Conservation (phyloP, 1,140 invertebrate genomes). For the Hyposmocoma kahamanoa region DNA sequence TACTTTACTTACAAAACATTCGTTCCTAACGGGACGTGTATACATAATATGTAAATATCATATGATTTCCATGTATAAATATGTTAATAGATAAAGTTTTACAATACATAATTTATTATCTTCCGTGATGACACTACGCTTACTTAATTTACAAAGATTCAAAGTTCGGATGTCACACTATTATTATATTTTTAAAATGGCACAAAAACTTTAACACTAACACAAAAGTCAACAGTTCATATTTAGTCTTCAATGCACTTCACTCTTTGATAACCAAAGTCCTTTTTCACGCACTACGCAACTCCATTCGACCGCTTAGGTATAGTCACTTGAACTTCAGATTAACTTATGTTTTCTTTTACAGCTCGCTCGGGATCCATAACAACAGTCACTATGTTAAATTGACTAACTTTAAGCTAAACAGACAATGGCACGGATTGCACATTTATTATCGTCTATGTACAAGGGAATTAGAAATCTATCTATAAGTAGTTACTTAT, state of each 20-base stretch:
- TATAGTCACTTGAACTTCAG: not conserved
- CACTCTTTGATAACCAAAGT: slow-evolving; percentile 19
- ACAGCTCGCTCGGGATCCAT: not conserved
- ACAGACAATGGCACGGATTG: slow-evolving; percentile 72
- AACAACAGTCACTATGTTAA: slow-evolving; percentile 47
- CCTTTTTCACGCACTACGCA: slow-evolving; percentile 18
- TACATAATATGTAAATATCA: slow-evolving; percentile 72
- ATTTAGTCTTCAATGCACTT: slow-evolving; percentile 46
- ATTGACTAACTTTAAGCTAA: slow-evolving; percentile 68
- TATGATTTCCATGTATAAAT: slow-evolving; percentile 70
- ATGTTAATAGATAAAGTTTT: slow-evolving; percentile 66
- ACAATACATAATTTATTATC: slow-evolving; percentile 65
- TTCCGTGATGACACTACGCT: slow-evolving; percentile 64
- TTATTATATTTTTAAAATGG: slow-evolving; percentile 70
- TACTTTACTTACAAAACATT: slow-evolving; percentile 69
- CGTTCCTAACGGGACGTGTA: slow-evolving; percentile 72
- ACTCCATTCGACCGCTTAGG: slow-evolving; percentile 9
- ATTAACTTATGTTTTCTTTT: not conserved
- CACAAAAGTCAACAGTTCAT: slow-evolving; percentile 65
- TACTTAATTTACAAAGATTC: slow-evolving; percentile 66
- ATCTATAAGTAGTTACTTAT: slow-evolving; percentile 40
- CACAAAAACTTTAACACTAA: slow-evolving; percentile 73
- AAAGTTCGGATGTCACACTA: slow-evolving; percentile 71
- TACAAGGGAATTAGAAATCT: slow-evolving; percentile 59
- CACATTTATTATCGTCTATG: slow-evolving; percentile 62